These are phyloP conservation scores for Coelopa pilipes DNA, from an alignment of 2,888 invertebrate species.

Conservation along the genomic window DNA sequence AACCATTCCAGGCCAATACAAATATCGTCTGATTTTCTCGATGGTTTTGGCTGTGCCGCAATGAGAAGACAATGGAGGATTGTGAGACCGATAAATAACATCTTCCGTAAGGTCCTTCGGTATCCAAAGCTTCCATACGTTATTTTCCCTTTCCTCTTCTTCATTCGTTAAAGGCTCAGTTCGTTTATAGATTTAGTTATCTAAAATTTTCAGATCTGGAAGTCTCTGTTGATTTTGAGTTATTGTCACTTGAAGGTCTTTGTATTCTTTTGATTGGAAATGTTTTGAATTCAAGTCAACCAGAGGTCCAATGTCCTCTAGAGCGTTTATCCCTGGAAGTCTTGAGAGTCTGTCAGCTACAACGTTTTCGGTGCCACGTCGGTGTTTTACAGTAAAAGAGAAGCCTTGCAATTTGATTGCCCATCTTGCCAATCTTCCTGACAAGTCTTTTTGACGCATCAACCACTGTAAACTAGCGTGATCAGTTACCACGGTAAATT, in stretches of 20 bases:
- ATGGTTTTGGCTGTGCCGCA: slow-evolving; percentile 28
- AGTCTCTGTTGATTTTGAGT: background rate
- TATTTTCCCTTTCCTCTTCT: background rate
- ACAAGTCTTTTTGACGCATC: slow-evolving; percentile 20
- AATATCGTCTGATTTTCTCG: slow-evolving; percentile 29
- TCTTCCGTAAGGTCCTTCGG: background rate
- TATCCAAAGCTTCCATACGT: slow-evolving; percentile 25
- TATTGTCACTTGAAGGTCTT: background rate
- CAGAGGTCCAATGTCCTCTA: slow-evolving; percentile 7
- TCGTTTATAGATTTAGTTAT: slow-evolving; percentile 11
- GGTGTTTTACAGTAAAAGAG: slow-evolving; percentile 9
- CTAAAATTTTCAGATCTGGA: background rate
- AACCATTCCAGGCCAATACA: slow-evolving; percentile 34
- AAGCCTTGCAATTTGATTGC: slow-evolving; percentile 25
- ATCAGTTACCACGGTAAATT: slow-evolving; percentile 27
- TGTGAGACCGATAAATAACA: slow-evolving; percentile 16
- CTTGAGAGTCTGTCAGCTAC: slow-evolving; percentile 28
- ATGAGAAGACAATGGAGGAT: slow-evolving; percentile 21
- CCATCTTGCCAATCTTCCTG: slow-evolving; percentile 25
- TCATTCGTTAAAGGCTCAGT: slow-evolving; percentile 13
- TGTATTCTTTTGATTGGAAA: slow-evolving; percentile 17
- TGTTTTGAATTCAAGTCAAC: background rate
- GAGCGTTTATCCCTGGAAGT: background rate
- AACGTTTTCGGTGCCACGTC: slow-evolving; percentile 19
- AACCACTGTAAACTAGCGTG: slow-evolving; percentile 29